These are phyloP conservation scores for Hipparchia sbordonii DNA, from an alignment of 2,888 invertebrate genomes.

Conservation along the genomic window DNA sequence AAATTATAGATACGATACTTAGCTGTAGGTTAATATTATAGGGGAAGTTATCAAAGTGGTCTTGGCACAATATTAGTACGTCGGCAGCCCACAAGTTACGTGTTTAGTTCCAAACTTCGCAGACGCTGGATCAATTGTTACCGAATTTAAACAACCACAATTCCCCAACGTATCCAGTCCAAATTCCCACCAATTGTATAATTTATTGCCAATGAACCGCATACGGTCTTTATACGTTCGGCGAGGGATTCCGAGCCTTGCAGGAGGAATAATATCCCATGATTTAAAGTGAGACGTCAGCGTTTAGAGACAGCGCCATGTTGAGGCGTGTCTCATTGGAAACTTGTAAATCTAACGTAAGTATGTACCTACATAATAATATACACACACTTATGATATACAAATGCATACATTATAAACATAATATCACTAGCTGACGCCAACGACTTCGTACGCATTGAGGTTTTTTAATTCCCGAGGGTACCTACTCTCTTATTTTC, in stretches of 20 bases:
- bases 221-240: conserved; percentile 36
- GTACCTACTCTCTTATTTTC: too few relatives aligned
- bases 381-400: too few relatives aligned
- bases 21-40: conserved; percentile 41
- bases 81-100: conserved; percentile 50
- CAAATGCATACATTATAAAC: too few relatives aligned
- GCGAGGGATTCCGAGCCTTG: conserved; percentile 22
- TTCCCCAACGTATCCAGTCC: conserved; percentile 41
- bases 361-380: not conserved
- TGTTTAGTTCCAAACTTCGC: conserved; percentile 58
- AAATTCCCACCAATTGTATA: conserved; percentile 43
- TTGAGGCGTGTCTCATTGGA: conserved; percentile 7
- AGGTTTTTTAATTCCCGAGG: too few relatives aligned
- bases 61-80: conserved; percentile 49
- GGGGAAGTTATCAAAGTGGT: conserved; percentile 44
- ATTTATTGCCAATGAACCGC: conserved; percentile 42
- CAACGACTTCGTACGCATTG: too few relatives aligned
- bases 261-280: conserved; percentile 33
- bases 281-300: conserved; percentile 33
- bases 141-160: conserved; percentile 47
- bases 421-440: not conserved
- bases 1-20: conserved; percentile 31
- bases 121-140: conserved; percentile 58
- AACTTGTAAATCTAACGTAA: not conserved
- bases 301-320: not conserved